These are phyloP conservation scores for Pampusana beccarii DNA, from an alignment of 2,113 vertebrate species.

Conservation along the genomic window DNA sequence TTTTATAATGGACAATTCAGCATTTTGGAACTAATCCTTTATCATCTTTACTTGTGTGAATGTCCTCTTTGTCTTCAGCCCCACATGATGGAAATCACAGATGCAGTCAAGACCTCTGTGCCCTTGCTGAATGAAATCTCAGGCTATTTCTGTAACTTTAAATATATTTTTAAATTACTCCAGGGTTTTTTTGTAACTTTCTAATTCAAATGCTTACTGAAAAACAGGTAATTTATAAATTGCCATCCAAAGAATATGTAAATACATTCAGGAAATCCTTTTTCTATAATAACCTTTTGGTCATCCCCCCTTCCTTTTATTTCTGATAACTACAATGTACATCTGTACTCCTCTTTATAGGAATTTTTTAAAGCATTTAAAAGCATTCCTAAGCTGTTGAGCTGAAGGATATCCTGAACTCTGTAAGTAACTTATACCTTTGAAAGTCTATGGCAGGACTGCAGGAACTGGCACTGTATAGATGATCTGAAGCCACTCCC, in stretches of 20 bases:
- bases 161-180: neutral
- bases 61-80: slow-evolving; percentile 1
- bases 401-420: neutral
- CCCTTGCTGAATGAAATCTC: neutral
- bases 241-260: neutral
- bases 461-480: neutral
- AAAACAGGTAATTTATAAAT: neutral
- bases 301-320: neutral
- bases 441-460: neutral
- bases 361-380: slow-evolving; percentile 9
- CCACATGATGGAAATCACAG: neutral
- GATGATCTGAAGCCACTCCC: neutral
- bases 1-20: slow-evolving; percentile 7
- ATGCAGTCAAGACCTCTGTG: neutral
- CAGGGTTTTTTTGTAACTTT: neutral
- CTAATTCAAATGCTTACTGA: neutral
- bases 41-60: slow-evolving; percentile 11
- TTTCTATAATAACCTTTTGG: neutral
- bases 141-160: neutral
- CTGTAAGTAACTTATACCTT: neutral
- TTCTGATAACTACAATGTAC: neutral
- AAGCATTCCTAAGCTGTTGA: neutral
- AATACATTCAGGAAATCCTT: neutral
- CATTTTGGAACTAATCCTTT: slow-evolving; percentile 26
- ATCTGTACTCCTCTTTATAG: neutral